These are phyloP conservation scores for Ashinkailepas kermadecensis DNA, from an alignment of 2,888 invertebrate species.

Conservation along the genomic window DNA sequence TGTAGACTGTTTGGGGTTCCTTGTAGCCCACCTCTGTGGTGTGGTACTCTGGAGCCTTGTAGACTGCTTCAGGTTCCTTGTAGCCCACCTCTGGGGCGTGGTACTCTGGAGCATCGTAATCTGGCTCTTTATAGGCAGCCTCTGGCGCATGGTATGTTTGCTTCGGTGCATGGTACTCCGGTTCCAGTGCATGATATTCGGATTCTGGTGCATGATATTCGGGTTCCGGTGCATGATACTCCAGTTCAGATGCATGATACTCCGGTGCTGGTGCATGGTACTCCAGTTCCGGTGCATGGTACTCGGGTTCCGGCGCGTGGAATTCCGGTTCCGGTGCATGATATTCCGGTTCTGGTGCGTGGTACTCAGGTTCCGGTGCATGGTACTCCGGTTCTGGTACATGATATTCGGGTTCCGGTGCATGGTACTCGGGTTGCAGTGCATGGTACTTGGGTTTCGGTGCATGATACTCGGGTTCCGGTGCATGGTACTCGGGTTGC, in stretches of 20 bases:
- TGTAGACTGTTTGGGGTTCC: slow-evolving; percentile 3
- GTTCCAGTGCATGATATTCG: background rate
- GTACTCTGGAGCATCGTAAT: background rate
- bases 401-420: slow-evolving; percentile 4
- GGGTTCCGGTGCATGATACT: background rate
- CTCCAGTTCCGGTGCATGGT: background rate
- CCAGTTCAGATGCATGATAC: background rate
- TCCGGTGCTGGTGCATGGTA: background rate
- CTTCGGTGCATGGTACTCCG: slow-evolving; percentile 16
- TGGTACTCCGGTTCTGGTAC: slow-evolving; percentile 11
- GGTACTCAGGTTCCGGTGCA: slow-evolving; percentile 5
- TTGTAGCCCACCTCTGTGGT: slow-evolving; percentile 4
- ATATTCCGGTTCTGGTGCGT: slow-evolving; percentile 17
- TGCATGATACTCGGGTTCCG: background rate
- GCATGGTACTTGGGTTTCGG: background rate
- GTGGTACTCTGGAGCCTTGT: slow-evolving; percentile 1
- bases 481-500: background rate
- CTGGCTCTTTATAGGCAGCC: slow-evolving; percentile 17
- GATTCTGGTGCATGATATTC: background rate
- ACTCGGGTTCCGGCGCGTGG: background rate
- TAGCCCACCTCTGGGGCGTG: slow-evolving; percentile 9
- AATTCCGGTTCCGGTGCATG: slow-evolving; percentile 5
- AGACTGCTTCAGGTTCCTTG: slow-evolving; percentile 14
- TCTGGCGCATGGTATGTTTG: background rate
- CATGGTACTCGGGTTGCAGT: slow-evolving; percentile 13